phyloP scores from a whole-genome alignment of 2,888 invertebrate species.

The Parnassius orleans region DNA sequence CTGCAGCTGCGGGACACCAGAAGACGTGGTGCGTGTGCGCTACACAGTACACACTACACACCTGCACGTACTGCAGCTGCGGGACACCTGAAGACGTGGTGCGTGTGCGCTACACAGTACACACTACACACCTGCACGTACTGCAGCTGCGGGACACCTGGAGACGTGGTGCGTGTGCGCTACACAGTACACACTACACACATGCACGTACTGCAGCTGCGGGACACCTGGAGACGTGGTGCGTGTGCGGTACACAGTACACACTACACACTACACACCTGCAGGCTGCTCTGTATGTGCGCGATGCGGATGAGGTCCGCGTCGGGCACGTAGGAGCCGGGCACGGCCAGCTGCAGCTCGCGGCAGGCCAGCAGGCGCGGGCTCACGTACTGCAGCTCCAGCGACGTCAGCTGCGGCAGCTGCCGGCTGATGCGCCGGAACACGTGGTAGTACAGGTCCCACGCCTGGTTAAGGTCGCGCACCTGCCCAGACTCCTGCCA shows the following conservation, averaged over 20 bases:
- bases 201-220: conserved; percentile 81
- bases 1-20: too few relatives aligned
- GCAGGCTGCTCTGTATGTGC: conserved; percentile 93
- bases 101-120: too few relatives aligned
- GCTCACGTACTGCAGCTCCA: conserved; percentile 97
- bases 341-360: conserved; percentile 97
- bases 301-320: conserved; percentile 93
- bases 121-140: too few relatives aligned
- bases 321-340: conserved; percentile 98
- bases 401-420: conserved; percentile 92
- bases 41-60: too few relatives aligned
- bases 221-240: too few relatives aligned
- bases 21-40: neutral
- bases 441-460: conserved; percentile 99
- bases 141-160: too few relatives aligned
- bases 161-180: neutral
- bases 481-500: conserved; percentile 87
- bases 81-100: too few relatives aligned
- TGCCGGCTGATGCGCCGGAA: conserved; percentile 98
- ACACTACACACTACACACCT: conserved; percentile 83
- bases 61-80: too few relatives aligned
- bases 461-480: conserved; percentile 97
- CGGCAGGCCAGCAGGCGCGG: conserved; percentile 93
- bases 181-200: conserved; percentile 42
- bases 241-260: neutral